Base-by-base conservation (phyloP, 1,140 invertebrate species). In the Heliconius nattereri region DNA sequence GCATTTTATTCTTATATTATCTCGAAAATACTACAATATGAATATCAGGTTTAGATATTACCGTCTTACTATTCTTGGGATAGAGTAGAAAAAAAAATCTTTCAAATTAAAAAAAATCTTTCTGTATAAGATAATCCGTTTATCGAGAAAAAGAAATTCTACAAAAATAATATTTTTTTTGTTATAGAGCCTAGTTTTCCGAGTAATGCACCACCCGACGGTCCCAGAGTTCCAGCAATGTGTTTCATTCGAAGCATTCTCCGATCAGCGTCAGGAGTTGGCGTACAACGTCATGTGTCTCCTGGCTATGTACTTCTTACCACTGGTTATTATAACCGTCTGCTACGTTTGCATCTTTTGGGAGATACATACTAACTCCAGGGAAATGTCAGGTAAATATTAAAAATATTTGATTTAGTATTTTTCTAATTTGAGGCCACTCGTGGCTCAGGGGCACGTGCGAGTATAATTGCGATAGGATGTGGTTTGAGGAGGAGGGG, bases 171-270 rank as follows among this genome's bases (percentile, higher is more conserved):
- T n/a, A 0, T n/a, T 6, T 66, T 13, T 3, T 45, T 86, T 88
- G 85, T 96, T 96, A 32, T 95, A 98, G 97, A 97, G 96, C 86
- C 92, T 97, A 26, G 96, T 98, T 20, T 98, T 97, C 88, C 96
- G 97, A 84, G 96, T 97, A 7, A 94, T 95, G 83, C 87, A 87
- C 3, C 97, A 97, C 90, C 97, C 97, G 0, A 84, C 95, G 0
- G 95, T 96, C 83, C 95, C 95, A 0, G 95, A 96, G 83, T 98
- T 96, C 91, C 92, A 95, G 71, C 97, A 98, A 85, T 98, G 97
- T 85, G 97, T 97, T 0, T 97, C 97, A 0, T 97, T 97, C 90
- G 96, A 96, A 70, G 97, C 96, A 75, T 97, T 98, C 90, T 91
- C 95, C 0, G 95, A 95, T 0, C 89, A 91, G 0, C 86, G 94